Evolutionary conservation across 2,797 vertebrate species (phyloP), one percentile per base, ranked within the genome.

Genomic region (Galaxias olidus): DNA sequence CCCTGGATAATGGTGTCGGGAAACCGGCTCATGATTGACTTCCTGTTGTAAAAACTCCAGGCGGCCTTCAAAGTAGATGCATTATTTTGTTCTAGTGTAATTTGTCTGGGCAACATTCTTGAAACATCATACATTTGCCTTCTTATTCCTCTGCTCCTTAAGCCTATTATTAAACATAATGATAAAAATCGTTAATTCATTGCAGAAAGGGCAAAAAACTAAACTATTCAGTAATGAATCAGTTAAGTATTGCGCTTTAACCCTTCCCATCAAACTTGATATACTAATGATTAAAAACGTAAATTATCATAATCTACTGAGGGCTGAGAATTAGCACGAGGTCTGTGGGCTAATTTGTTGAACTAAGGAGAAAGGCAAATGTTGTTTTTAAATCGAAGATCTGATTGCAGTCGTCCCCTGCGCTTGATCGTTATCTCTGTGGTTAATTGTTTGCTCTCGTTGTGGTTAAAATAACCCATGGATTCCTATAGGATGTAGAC

Each of bases 41-140:
- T 84, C 79, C 74, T 65, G 63, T 62, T 82, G 77, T 75, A 72
- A 79, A 73, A 81, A 73, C 77, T 86, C 80, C 87, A 89, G 87
- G 89, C 88, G 87, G 87, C 85, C 87, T 47, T 76, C 69, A 76
- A 61, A 65, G 69, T 76, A 90, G 87, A 91, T 91, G 90, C 87
- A 89, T 90, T 73, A 83, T 85, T 82, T 81, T 76, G 74, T 84
- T 78, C 57, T 69, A 71, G 68, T 59, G 77, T 79, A 79, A 75
- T 90, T 90, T 89, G 80, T 90, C 84, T 82, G 78, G 84, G 77
- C 82, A 83, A 44, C 74, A 77, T 77, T 83, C 73, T 78, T 69
- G 69, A 81, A 74, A 79, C 84, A 75, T 81, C 82, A 76, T 60
- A 71, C 79, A 72, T 77, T 77, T 45, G 65, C 80, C 76, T 82